Evolutionary conservation across 2,797 vertebrate genomes (phyloP).

Genomic region (Euthynnus affinis): DNA sequence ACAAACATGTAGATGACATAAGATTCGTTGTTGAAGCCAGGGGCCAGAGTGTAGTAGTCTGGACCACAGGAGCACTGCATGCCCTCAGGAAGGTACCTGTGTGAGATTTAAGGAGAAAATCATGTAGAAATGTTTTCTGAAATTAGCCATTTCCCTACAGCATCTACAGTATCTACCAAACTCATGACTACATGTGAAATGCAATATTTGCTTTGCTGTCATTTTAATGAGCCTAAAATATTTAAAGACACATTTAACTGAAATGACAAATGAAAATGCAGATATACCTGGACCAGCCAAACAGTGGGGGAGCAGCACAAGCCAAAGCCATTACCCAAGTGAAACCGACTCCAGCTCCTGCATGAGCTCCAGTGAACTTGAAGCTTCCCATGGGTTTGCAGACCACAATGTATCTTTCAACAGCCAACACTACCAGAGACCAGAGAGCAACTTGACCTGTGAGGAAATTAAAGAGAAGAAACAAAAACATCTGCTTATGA

Average conservation of each 20-base stretch:
- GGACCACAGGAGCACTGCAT: slow-evolving; percentile 88
- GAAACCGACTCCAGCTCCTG: slow-evolving; percentile 80
- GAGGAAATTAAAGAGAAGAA: too few species aligned
- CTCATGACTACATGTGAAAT: too few species aligned
- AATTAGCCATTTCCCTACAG: too few species aligned
- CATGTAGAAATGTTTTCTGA: too few species aligned
- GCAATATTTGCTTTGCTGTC: too few species aligned
- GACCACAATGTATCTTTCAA: slow-evolving; percentile 84
- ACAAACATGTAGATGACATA: slow-evolving; percentile 87
- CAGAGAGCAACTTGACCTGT: slow-evolving; percentile 61
- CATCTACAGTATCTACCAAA: background rate
- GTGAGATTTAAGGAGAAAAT: background rate
- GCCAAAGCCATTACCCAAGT: slow-evolving; percentile 86
- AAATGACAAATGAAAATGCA: background rate
- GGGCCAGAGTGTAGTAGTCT: slow-evolving; percentile 87
- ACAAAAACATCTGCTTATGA: too few species aligned
- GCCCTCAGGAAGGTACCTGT: slow-evolving; percentile 87
- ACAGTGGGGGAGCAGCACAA: slow-evolving; percentile 84
- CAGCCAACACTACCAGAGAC: slow-evolving; percentile 76
- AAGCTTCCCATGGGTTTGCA: slow-evolving; percentile 91
- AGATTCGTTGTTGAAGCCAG: slow-evolving; percentile 87
- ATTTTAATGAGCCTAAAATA: too few species aligned
- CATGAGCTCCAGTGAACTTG: slow-evolving; percentile 81
- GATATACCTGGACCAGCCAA: slow-evolving; percentile 87
- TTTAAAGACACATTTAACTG: background rate